Base-by-base conservation (phyloP, 2,888 invertebrate species). In the Sesia apiformis region DNA sequence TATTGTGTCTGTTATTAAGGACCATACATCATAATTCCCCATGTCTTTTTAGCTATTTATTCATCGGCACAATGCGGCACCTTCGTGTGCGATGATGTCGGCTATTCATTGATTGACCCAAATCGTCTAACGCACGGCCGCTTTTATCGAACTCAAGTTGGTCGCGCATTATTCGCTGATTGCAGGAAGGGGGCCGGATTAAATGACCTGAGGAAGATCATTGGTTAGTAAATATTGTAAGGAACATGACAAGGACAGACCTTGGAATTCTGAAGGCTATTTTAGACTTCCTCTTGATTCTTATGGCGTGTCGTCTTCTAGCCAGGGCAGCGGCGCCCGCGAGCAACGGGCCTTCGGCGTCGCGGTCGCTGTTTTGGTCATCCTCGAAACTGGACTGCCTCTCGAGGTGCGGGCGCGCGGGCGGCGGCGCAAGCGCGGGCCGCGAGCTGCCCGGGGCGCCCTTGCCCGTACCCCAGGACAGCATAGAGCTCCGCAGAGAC, bases 401-500 rank as follows among this genome's bases (percentile, higher is more conserved):
- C 41, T 46, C 42, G 52, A 38, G 53, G 53, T 53, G 56, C 51
- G 59, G 63, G 56, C 63, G 63, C 59, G 46, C 23, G 5, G 7
- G 50, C 39, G 50, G 8, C 40, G 66, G 68, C 56, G 69, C 68
- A 61, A 75, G 68, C 64, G 68, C 62, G 58, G 67, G 68, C 64
- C 72, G 71, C 54, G 81, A 74, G 59, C 76, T 64, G 62, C 80
- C 73, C 68, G 78, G 75, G 61, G 74, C 64, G 63, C 73, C 70
- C 68, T 73, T 68, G 64, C 78, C 71, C 68, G 74, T 60, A 60
- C 74, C 62, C 88, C 88, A 87, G 68, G 86, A 78, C 78, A 87
- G 83, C 88, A 89, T 89, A 71, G 86, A 84, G 72, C 78, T 84
- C 76, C 82, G 85, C 73, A 89, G 78, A 74, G 80, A 78, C 76